These are phyloP conservation scores for Aphelinus atriplicis DNA, from an alignment of 1,140 invertebrate genomes.

Conservation along the genomic window DNA sequence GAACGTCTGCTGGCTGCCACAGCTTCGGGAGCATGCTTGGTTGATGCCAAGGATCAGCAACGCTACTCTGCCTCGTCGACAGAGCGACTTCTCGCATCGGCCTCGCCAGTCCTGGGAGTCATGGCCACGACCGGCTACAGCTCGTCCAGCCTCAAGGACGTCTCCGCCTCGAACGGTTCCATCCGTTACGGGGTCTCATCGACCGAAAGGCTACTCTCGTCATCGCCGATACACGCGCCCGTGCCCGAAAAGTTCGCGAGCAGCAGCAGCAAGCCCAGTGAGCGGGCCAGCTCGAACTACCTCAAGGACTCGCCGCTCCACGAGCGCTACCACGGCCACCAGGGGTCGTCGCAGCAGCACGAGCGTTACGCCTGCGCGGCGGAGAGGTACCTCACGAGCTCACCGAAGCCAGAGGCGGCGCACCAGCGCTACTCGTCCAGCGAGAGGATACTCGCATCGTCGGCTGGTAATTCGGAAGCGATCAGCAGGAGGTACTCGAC, in stretches of 20 bases:
- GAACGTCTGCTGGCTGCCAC: constrained; percentile 52
- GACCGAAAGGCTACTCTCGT: constrained; percentile 53
- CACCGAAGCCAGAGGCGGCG: constrained; percentile 54
- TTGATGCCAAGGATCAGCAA: constrained; percentile 57
- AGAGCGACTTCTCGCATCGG: constrained; percentile 54
- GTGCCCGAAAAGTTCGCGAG: constrained; percentile 59
- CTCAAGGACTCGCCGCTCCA: constrained; percentile 53
- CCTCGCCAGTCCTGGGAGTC: constrained; percentile 56
- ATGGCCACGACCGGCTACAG: constrained; percentile 31
- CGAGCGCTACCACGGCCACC: constrained; percentile 52
- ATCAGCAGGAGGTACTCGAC: constrained; percentile 43
- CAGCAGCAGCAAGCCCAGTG: constrained; percentile 31
- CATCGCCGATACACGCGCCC: constrained; percentile 58
- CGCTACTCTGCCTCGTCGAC: constrained; percentile 50
- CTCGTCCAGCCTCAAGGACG: constrained; percentile 43
- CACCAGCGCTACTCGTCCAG: constrained; percentile 59
- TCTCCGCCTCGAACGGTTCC: constrained; percentile 42
- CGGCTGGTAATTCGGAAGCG: not conserved
- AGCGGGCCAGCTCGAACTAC: constrained; percentile 37
- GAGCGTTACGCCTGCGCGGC: constrained; percentile 51
- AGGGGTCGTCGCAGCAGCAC: constrained; percentile 47
- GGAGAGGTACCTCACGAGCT: constrained; percentile 57
- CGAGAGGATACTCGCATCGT: constrained; percentile 48
- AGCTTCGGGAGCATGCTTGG: constrained; percentile 16
- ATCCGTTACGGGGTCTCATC: constrained; percentile 41